phyloP scores from a whole-genome alignment of 1,140 invertebrate genomes.

The Drosophila pallidifrons region DNA sequence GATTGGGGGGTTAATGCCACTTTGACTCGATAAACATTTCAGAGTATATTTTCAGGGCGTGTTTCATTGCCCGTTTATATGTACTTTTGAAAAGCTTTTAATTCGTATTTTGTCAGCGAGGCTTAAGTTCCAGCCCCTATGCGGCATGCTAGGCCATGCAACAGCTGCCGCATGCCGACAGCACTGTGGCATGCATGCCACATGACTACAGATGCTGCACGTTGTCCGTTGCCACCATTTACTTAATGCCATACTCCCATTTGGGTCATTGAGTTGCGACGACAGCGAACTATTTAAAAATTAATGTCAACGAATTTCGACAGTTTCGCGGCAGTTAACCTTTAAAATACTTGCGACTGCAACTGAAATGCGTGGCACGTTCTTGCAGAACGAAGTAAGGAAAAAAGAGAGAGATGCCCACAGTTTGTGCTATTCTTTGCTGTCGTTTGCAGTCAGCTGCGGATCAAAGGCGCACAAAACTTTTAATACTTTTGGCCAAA shows the following conservation, averaged over 20 bases:
- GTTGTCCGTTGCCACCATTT: neutral
- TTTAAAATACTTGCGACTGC: conserved; percentile 23
- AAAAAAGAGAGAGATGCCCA: conserved; percentile 1
- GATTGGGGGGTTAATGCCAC: conserved; percentile 24
- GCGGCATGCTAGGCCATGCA: conserved; percentile 13
- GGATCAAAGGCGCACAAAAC: conserved; percentile 61
- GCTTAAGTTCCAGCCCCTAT: conserved; percentile 23
- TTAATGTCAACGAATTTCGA: conserved; percentile 62
- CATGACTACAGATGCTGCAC: conserved; percentile 33
- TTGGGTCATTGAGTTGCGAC: neutral
- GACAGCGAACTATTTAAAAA: conserved; percentile 68
- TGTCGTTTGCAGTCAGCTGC: conserved; percentile 24
- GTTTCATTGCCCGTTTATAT: conserved; percentile 17
- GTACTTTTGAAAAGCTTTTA: conserved; percentile 64
- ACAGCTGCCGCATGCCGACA: conserved; percentile 44
- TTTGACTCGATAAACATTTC: conserved; percentile 22
- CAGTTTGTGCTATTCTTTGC: conserved; percentile 31
- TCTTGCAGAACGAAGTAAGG: neutral
- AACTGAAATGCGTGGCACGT: conserved; percentile 27
- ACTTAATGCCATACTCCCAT: neutral
- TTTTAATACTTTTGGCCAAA: conserved; percentile 72
- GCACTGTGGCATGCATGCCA: conserved; percentile 17
- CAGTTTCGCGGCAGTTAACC: conserved; percentile 67
- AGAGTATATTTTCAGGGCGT: neutral
- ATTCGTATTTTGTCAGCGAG: conserved; percentile 56